Evolutionary conservation across 2,888 invertebrate species (phyloP).

Genomic region (Cheilosia soror): DNA sequence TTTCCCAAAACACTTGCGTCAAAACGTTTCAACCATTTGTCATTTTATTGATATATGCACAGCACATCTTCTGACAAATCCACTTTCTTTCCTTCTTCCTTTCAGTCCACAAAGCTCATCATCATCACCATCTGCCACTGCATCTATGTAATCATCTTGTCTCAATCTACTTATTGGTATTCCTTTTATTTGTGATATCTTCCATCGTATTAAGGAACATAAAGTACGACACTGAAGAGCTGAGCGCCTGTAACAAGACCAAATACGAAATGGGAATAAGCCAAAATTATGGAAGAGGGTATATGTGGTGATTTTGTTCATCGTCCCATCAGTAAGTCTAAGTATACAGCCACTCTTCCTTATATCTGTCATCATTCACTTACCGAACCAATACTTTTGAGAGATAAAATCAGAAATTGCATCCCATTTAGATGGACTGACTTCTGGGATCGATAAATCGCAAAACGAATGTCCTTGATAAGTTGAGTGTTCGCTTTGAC

Average conservation of each 20-base stretch:
- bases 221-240: slow-evolving; percentile 66
- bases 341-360: background rate
- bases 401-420: slow-evolving; percentile 67
- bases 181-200: slow-evolving; percentile 54
- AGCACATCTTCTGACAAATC: background rate
- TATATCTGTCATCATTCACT: slow-evolving; percentile 34
- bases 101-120: slow-evolving; percentile 16
- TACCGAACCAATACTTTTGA: slow-evolving; percentile 67
- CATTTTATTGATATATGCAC: no score
- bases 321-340: slow-evolving; percentile 26
- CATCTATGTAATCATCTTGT: background rate
- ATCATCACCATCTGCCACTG: slow-evolving; percentile 18
- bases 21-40: no score
- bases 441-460: slow-evolving; percentile 70
- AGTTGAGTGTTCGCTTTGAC: slow-evolving; percentile 54
- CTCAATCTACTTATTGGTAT: slow-evolving; percentile 57
- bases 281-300: background rate
- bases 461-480: slow-evolving; percentile 67
- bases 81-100: background rate
- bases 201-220: slow-evolving; percentile 70
- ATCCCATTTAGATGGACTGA: slow-evolving; percentile 66
- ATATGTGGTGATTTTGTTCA: slow-evolving; percentile 47
- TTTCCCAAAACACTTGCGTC: no score
- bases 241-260: slow-evolving; percentile 56
- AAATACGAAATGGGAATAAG: slow-evolving; percentile 4